Conservation (phyloP, 2,113 vertebrate genomes). For the Mirounga angustirostris region DNA sequence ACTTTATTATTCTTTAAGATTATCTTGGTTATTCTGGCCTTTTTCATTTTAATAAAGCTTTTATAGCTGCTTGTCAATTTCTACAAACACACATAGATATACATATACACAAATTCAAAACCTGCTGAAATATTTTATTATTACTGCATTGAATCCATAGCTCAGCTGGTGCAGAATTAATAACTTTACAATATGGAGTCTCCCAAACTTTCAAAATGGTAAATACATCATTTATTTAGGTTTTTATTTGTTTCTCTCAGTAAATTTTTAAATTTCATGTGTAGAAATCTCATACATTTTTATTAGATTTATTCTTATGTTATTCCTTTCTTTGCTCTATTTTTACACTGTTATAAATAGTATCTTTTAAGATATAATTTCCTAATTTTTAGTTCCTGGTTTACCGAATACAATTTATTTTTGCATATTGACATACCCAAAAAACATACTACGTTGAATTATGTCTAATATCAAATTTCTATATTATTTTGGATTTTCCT, state of each 20-base stretch:
- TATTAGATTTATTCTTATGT: background rate
- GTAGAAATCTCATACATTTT: background rate
- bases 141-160: background rate
- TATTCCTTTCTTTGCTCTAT: background rate
- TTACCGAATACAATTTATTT: background rate
- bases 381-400: background rate
- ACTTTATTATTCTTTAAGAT: background rate
- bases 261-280: background rate
- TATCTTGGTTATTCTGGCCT: background rate
- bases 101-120: background rate
- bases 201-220: background rate
- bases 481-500: background rate
- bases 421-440: background rate
- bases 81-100: background rate
- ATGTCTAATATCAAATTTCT: background rate
- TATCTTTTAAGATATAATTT: background rate
- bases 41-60: conserved; percentile 41
- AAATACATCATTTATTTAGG: background rate
- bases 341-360: background rate
- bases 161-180: background rate
- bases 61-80: background rate
- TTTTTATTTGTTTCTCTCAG: background rate
- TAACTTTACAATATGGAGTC: background rate
- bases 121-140: background rate
- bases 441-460: background rate